These are phyloP conservation scores for Octonoba sinensis DNA, from an alignment of 2,888 invertebrate genomes.

Conservation along the genomic window DNA sequence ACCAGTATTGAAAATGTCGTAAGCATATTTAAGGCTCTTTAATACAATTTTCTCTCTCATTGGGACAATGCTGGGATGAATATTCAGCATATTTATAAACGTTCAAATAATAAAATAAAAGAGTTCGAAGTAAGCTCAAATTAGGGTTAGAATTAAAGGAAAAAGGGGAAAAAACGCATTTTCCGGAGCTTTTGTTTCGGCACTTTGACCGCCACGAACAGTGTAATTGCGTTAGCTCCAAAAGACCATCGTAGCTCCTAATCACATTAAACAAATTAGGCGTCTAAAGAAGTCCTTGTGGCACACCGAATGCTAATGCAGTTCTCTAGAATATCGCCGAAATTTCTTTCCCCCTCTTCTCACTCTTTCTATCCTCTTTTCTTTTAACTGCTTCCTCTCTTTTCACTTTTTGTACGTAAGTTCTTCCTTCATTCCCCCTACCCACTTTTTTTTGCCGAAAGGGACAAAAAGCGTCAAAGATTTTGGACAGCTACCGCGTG, in stretches of 20 bases:
- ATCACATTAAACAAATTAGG: conserved; percentile 63
- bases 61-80: conserved; percentile 41
- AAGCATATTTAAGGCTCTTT: conserved; percentile 44
- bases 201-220: conserved; percentile 47
- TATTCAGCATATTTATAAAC: conserved; percentile 43
- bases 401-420: not conserved
- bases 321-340: conserved; percentile 24
- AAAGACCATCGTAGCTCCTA: conserved; percentile 30
- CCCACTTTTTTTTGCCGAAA: conserved; percentile 17
- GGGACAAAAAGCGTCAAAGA: conserved; percentile 45
- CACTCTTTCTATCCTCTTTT: too few relatives aligned
- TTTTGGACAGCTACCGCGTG: conserved; percentile 26
- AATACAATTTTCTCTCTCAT: conserved; percentile 43
- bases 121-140: conserved; percentile 15
- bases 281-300: conserved; percentile 49
- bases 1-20: conserved; percentile 45
- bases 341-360: not conserved
- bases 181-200: conserved; percentile 45
- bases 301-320: conserved; percentile 47
- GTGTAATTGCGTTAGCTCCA: conserved; percentile 52
- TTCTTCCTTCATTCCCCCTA: conserved; percentile 14
- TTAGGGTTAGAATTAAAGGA: conserved; percentile 34
- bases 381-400: not conserved
- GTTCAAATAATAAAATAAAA: conserved; percentile 44
- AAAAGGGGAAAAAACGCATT: conserved; percentile 10